Evolutionary conservation across 1,140 invertebrate genomes (phyloP), one percentile per base, ranked within the genome.

Genomic region (Globodera rostochiensis): DNA sequence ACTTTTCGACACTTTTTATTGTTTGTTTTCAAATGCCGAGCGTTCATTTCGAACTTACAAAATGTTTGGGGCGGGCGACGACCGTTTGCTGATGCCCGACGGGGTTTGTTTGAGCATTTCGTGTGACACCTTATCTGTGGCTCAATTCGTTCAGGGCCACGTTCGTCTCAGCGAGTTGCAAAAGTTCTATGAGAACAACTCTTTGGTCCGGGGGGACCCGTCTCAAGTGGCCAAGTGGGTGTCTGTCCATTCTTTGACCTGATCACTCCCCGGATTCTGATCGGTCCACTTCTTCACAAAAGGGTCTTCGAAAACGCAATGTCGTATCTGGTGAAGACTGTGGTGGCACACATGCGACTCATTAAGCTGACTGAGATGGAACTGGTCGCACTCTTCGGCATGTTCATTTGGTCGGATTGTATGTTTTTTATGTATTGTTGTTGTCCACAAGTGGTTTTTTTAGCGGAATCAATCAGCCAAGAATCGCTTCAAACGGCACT

Each of bases 101-200:
- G 74, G 82, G 11, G 76, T 78, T 15, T 3, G 46, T n/a, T n/a
- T n/a, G n/a, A n/a, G n/a, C n/a, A n/a, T n/a, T n/a, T n/a, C n/a
- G n/a, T 21, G 36, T 36, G 21, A 4, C 25, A 1, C 9, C 69
- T 25, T 45, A 0, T 6, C 11, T 75, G 9, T 9, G 50, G 57
- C 8, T 15, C 74, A 36, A 36, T 75, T 36, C 36, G 36, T 21
- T 75, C 53, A 78, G 76, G 84, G 84, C 19, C 87, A 87, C 73
- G 69, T 87, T 45, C 69, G 84, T 9, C 73, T 85, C 21, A 81
- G 50, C 50, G 86, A 85, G 73, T 70, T 85, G n/a, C 50, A 80
- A 19, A 88, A 86, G 69, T 85, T 87, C 71, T 85, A 88, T 70
- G 86, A 82, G 70, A 82, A 82, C 45, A 85, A 73, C 46, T 85